Evolutionary conservation across 2,797 vertebrate genomes (phyloP), one percentile per base, ranked within the genome.

Genomic region (Hybognathus amarus): DNA sequence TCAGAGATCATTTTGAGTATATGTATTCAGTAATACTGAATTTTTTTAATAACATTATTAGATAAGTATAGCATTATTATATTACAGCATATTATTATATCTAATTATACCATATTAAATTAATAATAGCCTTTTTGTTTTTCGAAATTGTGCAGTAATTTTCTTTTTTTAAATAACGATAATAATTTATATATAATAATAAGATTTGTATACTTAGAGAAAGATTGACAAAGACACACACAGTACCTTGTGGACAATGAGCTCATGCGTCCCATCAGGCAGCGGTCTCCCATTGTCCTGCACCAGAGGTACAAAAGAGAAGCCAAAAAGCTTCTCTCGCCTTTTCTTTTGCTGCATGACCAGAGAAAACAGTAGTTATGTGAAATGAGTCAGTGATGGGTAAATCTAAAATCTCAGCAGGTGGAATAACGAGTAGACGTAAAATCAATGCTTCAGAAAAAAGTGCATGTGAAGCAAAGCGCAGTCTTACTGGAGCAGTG

Each of bases 291-390:
- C 98, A 68, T 99, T 97, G 91, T 99, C 98, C 91, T 99, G 98
- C 98, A 99, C 99, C 93, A 99, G 94, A 8, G 97, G 97, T 76
- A 99, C 93, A 70, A 99, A 99, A 86, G 97, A 99, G 94, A 98
- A 99, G 64, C 98, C 98, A 88, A 99, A 99, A 90, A 99, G 93
- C 94, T 99, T 99, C 95, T 98, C 94, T 99, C 98, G 22, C 97
- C 98, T 88, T 99, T 90, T 99, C 98, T 93, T 99, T 99, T n/a
- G 98, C 98, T 99, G 74, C 20, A 63, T 54, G 5, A 68, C 40
- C 45, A 76, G 36, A 78, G 12, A 79, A 9, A 18, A 77, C 52
- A 27, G 1, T n/a, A 5, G 6, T 68, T 40, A n/a, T 50, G 22
- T 78, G 36, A 82, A 82, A 77, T 38, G 0, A 27, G 74, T 78